Conservation (phyloP, 2,888 invertebrate species). For the Penaeus monodon region DNA sequence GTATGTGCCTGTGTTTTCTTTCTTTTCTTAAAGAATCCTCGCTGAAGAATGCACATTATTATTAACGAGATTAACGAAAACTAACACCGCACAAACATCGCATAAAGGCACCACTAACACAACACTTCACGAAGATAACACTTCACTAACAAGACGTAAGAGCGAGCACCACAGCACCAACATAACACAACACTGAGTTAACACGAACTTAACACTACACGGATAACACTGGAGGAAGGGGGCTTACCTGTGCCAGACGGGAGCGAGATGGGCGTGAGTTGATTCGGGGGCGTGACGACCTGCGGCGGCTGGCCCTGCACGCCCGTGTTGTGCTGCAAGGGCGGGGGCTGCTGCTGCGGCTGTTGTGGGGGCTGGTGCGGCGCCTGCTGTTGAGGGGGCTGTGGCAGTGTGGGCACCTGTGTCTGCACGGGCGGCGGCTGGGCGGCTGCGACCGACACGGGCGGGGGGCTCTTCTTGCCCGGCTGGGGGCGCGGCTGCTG, state of each 20-base stretch:
- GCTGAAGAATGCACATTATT: no score
- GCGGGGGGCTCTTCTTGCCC: slow-evolving; percentile 26
- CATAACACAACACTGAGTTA: no score
- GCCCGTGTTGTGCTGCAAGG: not conserved
- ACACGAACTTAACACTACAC: no score
- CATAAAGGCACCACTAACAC: no score
- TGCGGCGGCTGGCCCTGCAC: slow-evolving; percentile 26
- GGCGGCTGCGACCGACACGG: not conserved
- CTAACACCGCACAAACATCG: no score
- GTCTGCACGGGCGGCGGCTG: not conserved
- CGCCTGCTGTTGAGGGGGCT: not conserved
- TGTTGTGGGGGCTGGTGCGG: slow-evolving; percentile 1
- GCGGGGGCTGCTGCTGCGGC: slow-evolving; percentile 18
- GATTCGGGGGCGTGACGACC: slow-evolving; percentile 34
- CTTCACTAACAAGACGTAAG: no score
- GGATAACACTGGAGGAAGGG: no score
- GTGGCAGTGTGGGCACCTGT: slow-evolving; percentile 6
- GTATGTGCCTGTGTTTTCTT: no score
- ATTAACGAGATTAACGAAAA: no score
- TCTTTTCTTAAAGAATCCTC: no score
- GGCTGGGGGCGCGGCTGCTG: not conserved
- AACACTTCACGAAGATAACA: no score
- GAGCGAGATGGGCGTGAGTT: slow-evolving; percentile 49
- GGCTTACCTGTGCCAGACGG: slow-evolving; percentile 32
- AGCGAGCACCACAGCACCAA: no score